Conservation (phyloP, 1,140 invertebrate genomes). For the Plectrocnemia conspersa region DNA sequence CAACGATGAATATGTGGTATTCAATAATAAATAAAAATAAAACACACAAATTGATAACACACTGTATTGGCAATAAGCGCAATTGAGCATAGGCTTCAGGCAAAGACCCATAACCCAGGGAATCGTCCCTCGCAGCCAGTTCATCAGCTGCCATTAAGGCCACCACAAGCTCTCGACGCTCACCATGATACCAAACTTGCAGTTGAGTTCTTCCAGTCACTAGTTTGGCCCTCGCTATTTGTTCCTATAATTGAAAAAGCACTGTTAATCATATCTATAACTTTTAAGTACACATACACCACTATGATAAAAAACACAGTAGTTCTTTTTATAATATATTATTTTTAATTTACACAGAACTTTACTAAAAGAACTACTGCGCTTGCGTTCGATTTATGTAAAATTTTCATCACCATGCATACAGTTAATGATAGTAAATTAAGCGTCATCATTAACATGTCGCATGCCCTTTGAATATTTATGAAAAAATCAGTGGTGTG, state of each 20-base stretch:
- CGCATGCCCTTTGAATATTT: too few species aligned
- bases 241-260: slow-evolving; percentile 59
- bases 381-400: too few species aligned
- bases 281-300: not conserved
- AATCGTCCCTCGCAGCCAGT: slow-evolving; percentile 70
- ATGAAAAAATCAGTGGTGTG: too few species aligned
- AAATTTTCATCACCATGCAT: too few species aligned
- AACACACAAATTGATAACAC: slow-evolving; percentile 43
- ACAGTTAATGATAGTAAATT: too few species aligned
- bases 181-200: slow-evolving; percentile 80
- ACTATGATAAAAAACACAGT: too few species aligned
- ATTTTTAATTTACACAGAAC: too few species aligned
- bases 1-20: slow-evolving; percentile 8
- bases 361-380: too few species aligned
- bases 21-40: not conserved
- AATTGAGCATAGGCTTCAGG: slow-evolving; percentile 81
- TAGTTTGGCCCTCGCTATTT: slow-evolving; percentile 67
- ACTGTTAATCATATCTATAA: not conserved
- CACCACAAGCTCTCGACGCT: slow-evolving; percentile 74
- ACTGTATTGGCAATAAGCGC: slow-evolving; percentile 70
- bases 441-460: too few species aligned
- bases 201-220: slow-evolving; percentile 75
- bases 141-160: slow-evolving; percentile 79
- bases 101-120: slow-evolving; percentile 63
- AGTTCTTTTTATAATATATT: not conserved